phyloP scores from a whole-genome alignment of 2,888 invertebrate genomes.

The Dusona sp. region DNA sequence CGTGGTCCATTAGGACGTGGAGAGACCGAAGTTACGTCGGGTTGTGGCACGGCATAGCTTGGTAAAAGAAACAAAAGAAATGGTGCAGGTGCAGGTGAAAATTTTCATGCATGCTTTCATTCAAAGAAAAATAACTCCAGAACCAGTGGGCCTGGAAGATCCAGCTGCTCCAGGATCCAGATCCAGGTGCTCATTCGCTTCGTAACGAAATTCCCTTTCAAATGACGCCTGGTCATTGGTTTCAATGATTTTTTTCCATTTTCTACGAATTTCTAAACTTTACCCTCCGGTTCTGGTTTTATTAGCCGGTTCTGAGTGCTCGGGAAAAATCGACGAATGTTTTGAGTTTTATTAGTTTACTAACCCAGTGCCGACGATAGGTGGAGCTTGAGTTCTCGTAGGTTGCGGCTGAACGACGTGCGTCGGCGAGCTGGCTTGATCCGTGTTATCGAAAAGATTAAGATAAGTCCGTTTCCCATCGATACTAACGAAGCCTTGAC shows the following conservation, averaged over 20 bases:
- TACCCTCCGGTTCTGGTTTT: background rate
- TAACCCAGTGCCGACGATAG: constrained; percentile 88
- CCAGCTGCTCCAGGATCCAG: no score
- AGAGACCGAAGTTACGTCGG: constrained; percentile 84
- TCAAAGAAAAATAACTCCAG: background rate
- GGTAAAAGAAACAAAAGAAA: background rate
- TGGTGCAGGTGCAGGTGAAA: background rate
- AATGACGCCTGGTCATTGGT: background rate
- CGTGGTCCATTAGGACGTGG: no score
- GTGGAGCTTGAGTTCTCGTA: constrained; percentile 81
- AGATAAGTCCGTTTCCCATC: constrained; percentile 96
- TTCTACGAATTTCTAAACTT: background rate
- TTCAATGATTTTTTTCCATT: background rate
- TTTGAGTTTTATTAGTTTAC: constrained; percentile 77
- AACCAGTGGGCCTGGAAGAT: background rate
- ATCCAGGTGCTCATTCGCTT: background rate
- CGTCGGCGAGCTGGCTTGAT: constrained; percentile 82
- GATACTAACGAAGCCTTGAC: constrained; percentile 95
- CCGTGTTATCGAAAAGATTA: constrained; percentile 91
- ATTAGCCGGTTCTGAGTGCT: background rate
- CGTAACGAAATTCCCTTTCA: background rate
- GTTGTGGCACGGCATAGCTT: constrained; percentile 88
- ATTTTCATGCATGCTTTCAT: background rate
- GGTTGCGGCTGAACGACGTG: constrained; percentile 79
- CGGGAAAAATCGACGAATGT: background rate